These are phyloP conservation scores for Puffinus mauretanicus DNA, from an alignment of 2,113 vertebrate species.

Conservation along the genomic window DNA sequence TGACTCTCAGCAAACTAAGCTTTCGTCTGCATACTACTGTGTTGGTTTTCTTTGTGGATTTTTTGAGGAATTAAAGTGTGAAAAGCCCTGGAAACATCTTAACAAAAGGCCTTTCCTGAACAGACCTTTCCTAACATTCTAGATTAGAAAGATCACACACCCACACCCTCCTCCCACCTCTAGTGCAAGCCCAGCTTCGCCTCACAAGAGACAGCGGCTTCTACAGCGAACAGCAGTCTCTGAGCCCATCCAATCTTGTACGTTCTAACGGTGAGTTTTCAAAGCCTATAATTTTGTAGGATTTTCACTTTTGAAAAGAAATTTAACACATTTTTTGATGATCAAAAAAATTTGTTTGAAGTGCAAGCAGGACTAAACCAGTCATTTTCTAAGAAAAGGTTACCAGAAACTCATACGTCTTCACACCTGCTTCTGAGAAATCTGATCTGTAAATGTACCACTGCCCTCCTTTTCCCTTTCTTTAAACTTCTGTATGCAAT, in stretches of 20 bases:
- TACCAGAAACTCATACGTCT: neutral
- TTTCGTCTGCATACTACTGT: neutral
- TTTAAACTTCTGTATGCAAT: neutral
- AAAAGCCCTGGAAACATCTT: neutral
- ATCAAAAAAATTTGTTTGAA: neutral
- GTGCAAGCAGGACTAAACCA: neutral
- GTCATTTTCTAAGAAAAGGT: neutral
- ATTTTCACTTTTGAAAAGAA: neutral
- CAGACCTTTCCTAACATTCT: neutral
- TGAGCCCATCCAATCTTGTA: neutral
- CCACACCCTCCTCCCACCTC: neutral
- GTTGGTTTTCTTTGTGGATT: neutral
- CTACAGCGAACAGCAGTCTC: neutral
- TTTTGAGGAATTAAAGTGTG: neutral
- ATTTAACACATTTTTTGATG: neutral
- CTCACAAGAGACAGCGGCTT: rapidly evolving
- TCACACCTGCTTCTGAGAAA: neutral
- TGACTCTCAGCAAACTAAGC: neutral
- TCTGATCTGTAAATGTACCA: neutral
- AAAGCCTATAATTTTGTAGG: neutral
- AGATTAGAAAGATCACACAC: neutral
- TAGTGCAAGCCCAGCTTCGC: neutral
- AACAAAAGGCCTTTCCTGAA: neutral
- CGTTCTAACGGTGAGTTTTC: neutral
- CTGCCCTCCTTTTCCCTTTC: neutral